These are phyloP conservation scores for Abrostola triplasia DNA, from an alignment of 2,888 invertebrate genomes.

Conservation along the genomic window DNA sequence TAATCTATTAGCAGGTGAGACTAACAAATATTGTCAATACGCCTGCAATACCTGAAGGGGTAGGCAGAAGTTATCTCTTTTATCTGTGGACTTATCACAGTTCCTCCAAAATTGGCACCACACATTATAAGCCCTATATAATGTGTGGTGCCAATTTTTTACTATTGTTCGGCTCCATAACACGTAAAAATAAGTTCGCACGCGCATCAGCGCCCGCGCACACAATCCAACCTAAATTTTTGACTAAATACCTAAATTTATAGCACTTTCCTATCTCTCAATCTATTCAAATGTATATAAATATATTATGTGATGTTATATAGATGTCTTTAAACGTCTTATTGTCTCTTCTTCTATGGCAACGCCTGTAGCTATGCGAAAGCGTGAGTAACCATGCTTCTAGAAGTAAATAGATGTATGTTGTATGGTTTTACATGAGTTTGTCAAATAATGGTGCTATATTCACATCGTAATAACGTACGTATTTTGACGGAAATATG, in stretches of 20 bases:
- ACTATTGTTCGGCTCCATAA: background rate
- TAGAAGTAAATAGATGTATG: conserved; percentile 78
- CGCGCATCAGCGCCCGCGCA: conserved; percentile 26
- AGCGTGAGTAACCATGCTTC: conserved; percentile 87
- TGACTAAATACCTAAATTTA: conserved; percentile 13
- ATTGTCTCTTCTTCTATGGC: conserved; percentile 86
- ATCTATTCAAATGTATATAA: conserved; percentile 45
- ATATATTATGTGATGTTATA: conserved; percentile 61
- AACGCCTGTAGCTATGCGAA: conserved; percentile 87
- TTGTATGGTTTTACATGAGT: conserved; percentile 65
- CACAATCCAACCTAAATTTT: conserved; percentile 9
- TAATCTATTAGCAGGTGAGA: too few species aligned
- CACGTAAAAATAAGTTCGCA: background rate
- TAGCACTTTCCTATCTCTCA: conserved; percentile 43
- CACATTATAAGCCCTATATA: too few species aligned
- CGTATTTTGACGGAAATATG: background rate
- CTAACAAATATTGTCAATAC: too few species aligned
- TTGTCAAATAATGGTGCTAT: conserved; percentile 39
- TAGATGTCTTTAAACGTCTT: conserved; percentile 80
- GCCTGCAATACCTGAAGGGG: too few species aligned
- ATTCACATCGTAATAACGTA: conserved; percentile 16
- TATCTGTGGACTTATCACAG: too few species aligned
- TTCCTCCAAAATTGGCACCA: too few species aligned
- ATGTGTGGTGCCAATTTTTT: too few species aligned
- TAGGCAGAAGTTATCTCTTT: too few species aligned